phyloP scores from a whole-genome alignment of 2,888 invertebrate genomes.

The Agrotis puta region DNA sequence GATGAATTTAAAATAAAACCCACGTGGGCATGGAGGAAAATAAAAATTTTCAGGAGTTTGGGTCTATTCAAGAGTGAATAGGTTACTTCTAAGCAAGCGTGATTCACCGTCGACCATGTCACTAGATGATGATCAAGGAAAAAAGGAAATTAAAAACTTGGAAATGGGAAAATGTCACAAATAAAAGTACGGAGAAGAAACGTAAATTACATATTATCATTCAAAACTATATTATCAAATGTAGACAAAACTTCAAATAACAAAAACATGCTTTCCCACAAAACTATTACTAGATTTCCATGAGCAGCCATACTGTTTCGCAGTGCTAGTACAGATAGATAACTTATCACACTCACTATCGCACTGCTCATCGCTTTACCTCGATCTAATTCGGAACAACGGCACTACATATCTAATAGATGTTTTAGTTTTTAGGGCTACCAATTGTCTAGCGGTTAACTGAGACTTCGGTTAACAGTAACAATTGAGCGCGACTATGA shows the following conservation, averaged over 20 bases:
- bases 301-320: conserved; percentile 64
- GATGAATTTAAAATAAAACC: too few species aligned
- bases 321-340: conserved; percentile 73
- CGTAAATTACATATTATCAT: too few species aligned
- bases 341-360: conserved; percentile 79
- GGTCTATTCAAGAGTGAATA: too few species aligned
- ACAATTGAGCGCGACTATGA: conserved; percentile 42
- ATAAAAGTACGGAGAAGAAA: too few species aligned
- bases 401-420: conserved; percentile 67
- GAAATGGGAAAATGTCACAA: too few species aligned
- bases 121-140: too few species aligned
- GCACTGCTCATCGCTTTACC: conserved; percentile 81
- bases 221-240: too few species aligned
- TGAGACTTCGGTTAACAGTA: conserved; percentile 55
- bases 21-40: too few species aligned
- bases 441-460: conserved; percentile 58
- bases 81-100: too few species aligned
- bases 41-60: too few species aligned
- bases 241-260: not conserved
- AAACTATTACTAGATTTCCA: not conserved
- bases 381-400: conserved; percentile 82
- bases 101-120: too few species aligned
- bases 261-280: not conserved
- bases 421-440: conserved; percentile 68
- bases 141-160: too few species aligned